These are phyloP conservation scores for Myopa testacea DNA, from an alignment of 2,888 invertebrate genomes.

Conservation along the genomic window DNA sequence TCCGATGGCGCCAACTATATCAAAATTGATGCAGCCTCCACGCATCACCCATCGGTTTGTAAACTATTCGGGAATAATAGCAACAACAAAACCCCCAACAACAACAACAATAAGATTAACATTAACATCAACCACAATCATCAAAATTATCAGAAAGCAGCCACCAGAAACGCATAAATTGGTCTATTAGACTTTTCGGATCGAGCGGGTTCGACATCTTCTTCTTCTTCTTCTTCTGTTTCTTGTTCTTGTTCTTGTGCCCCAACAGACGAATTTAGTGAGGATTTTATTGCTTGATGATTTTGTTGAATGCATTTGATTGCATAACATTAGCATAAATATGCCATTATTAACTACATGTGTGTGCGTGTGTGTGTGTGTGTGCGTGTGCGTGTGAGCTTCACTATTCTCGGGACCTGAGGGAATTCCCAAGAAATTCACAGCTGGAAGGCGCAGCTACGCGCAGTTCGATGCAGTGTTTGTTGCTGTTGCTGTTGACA, in stretches of 20 bases:
- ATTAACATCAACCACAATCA: constrained; percentile 25
- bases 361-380: constrained; percentile 20
- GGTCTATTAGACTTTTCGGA: constrained; percentile 43
- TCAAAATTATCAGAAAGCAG: constrained; percentile 43
- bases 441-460: constrained; percentile 57
- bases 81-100: constrained; percentile 11
- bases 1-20: constrained; percentile 57
- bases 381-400: constrained; percentile 14
- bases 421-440: constrained; percentile 68
- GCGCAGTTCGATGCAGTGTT: constrained; percentile 36
- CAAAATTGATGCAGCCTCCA: constrained; percentile 30
- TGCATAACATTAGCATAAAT: constrained; percentile 65
- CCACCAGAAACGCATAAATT: constrained; percentile 47
- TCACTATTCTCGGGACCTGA: constrained; percentile 37
- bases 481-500: constrained; percentile 40
- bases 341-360: constrained; percentile 57
- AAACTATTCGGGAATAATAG: constrained; percentile 6
- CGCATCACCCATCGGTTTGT: constrained; percentile 40
- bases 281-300: constrained; percentile 46
- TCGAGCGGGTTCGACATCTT: background rate
- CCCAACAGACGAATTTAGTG: constrained; percentile 9
- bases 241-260: background rate
- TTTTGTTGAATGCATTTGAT: constrained; percentile 63
- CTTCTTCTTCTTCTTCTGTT: no score
- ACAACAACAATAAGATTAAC: background rate